Base-by-base conservation (phyloP, 2,113 vertebrate genomes). In the Sitta europaea region DNA sequence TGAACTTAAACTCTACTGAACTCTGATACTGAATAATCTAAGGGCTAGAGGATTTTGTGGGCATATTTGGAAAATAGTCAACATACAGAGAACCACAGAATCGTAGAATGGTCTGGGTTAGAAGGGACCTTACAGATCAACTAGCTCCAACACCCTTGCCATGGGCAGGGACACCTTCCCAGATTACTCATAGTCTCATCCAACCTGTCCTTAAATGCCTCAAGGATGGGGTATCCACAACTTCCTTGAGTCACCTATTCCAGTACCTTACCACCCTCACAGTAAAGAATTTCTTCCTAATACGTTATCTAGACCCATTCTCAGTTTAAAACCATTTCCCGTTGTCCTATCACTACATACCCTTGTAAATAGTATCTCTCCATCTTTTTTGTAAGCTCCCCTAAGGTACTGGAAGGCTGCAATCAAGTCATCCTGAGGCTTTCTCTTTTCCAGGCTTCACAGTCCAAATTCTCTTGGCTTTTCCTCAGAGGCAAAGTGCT, bases 91-190 rank as follows among this genome's bases (percentile, higher is more conserved):
- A 81, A 45, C 18, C 20, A 47, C 24, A 53, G 5, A 16, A 38
- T 53, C 6, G 12, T 14, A 38, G 20, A n/a, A 38, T 10, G 11
- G 10, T 59, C 29, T 67, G n/a, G 2, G 13, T 59, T n/a, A 36
- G 38, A 67, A 38, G 11, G 29, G 9, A 40, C 4, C 6, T 66
- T 53, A n/a, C 20, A n/a, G 16, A 45, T 24, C 7, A 38, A 4
- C 23, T 21, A n/a, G 6, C 22, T 51, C 28, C 16, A 73, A 17
- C 0, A 0, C 3, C 10, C 5, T 12, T 25, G 19, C 19, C 28
- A 28, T 28, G 23, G 22, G 33, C 27, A 36, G 12, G 15, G 36
- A 29, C 9, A n/a, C 23, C 23, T 66, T 73, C 19, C 28, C 29
- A 59, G 33, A 12, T 53, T 29, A 38, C 4, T 38, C 28, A 21